A percentile compares a stretch with the other conserved stretches of the same genome.
Conservation (phyloP, 2,797 vertebrate genomes). For the Meda fulgida region DNA sequence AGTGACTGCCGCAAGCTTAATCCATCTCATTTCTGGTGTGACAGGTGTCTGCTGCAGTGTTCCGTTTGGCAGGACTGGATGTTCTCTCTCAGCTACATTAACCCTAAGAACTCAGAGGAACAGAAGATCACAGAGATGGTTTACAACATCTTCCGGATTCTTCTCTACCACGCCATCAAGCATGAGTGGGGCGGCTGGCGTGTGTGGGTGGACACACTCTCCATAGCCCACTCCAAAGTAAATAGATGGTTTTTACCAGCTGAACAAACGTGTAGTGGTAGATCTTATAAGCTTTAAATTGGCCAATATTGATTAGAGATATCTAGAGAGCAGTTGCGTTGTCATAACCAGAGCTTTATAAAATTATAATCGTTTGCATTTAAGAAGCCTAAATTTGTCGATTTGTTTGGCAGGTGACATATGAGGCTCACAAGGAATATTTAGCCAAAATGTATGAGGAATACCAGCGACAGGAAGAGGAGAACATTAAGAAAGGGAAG, state of each 20-base stretch:
- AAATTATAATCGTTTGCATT: too few relatives aligned
- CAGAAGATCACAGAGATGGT: slow-evolving; percentile 99
- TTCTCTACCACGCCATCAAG: slow-evolving; percentile 98
- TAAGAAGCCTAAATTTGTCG: slow-evolving; percentile 2
- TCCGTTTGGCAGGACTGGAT: slow-evolving; percentile 99
- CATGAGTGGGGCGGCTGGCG: slow-evolving; percentile 99
- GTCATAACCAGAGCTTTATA: too few relatives aligned
- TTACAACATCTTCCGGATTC: slow-evolving; percentile 98
- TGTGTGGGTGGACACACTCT: slow-evolving; percentile 98
- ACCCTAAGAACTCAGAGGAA: slow-evolving; percentile 93
- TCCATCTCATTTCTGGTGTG: slow-evolving; percentile 22
- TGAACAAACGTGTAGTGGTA: not conserved
- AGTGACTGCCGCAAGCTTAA: slow-evolving; percentile 5
- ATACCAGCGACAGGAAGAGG: slow-evolving; percentile 97
- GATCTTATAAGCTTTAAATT: not conserved
- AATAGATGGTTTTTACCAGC: slow-evolving; percentile 63
- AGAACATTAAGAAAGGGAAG: slow-evolving; percentile 98
- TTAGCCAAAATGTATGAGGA: slow-evolving; percentile 99
- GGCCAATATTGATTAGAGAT: not conserved
- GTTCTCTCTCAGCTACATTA: slow-evolving; percentile 97
- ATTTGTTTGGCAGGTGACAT: slow-evolving; percentile 72
- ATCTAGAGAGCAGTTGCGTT: too few relatives aligned
- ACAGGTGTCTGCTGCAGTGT: slow-evolving; percentile 95
- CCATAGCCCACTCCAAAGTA: slow-evolving; percentile 99
- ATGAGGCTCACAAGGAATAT: slow-evolving; percentile 87